A percentile compares a stretch with the other conserved stretches of the same genome.
These are phyloP conservation scores for Ferrisia virgata DNA, from an alignment of 2,888 invertebrate species.

Conservation along the genomic window DNA sequence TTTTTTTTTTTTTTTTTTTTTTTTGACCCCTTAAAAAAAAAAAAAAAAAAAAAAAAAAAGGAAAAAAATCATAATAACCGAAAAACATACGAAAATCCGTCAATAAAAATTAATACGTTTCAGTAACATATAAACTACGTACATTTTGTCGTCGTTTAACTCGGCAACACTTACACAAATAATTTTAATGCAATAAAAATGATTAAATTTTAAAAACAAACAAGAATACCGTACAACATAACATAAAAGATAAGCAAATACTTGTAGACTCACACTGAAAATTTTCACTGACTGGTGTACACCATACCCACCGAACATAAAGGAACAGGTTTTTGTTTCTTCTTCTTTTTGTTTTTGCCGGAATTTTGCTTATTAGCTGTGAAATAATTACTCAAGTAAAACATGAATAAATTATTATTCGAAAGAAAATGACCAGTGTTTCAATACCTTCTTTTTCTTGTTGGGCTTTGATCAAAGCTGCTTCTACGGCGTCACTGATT, in stretches of 20 bases:
- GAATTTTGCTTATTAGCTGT: conserved; percentile 20
- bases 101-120: not conserved
- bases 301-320: conserved; percentile 41
- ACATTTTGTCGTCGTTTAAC: not conserved
- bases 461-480: conserved; percentile 31
- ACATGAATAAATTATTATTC: not conserved
- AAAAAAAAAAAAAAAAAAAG: no score
- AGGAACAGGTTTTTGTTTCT: conserved; percentile 37
- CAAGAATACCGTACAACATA: conserved; percentile 16
- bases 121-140: not conserved
- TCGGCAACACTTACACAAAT: conserved; percentile 10
- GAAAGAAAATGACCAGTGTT: not conserved
- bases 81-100: not conserved
- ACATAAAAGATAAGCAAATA: conserved; percentile 25
- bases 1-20: no score
- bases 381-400: not conserved
- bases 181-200: conserved; percentile 7
- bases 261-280: not conserved
- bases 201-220: conserved; percentile 25
- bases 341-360: conserved; percentile 41
- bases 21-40: no score
- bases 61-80: not conserved
- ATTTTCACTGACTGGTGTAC: conserved; percentile 23
- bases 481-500: conserved; percentile 40
- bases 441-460: conserved; percentile 40